Evolutionary conservation across 2,888 invertebrate genomes (phyloP).

Genomic region (Pyrrhosoma nymphula): DNA sequence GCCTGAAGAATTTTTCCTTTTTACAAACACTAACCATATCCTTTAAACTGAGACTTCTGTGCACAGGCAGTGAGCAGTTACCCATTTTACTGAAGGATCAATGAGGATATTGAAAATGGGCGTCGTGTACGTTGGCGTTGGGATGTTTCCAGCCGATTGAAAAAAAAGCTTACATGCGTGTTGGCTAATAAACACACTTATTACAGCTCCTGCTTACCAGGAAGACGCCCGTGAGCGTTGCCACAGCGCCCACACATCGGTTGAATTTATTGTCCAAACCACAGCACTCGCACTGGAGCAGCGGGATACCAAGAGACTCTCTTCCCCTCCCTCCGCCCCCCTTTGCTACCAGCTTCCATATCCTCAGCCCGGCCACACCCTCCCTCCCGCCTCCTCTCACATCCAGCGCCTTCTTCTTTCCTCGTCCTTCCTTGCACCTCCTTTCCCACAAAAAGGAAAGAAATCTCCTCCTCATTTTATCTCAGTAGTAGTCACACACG

Average conservation of each 20-base stretch:
- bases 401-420: not conserved
- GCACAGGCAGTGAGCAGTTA: not conserved
- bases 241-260: slow-evolving; percentile 14
- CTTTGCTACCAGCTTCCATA: not conserved
- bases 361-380: not conserved
- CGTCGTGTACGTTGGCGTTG: not conserved
- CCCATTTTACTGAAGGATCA: not conserved
- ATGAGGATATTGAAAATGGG: not conserved
- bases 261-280: slow-evolving; percentile 47
- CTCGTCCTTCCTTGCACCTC: not conserved
- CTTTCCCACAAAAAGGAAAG: not conserved
- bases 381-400: not conserved
- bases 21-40: not conserved
- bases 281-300: slow-evolving; percentile 37
- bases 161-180: not conserved
- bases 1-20: not conserved
- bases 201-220: slow-evolving; percentile 41
- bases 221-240: slow-evolving; percentile 10
- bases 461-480: not conserved
- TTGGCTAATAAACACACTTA: slow-evolving; percentile 55
- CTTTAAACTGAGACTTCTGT: not conserved
- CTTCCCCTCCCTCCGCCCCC: not conserved
- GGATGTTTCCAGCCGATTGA: not conserved
- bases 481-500: not conserved
- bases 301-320: slow-evolving; percentile 24